Evolutionary conservation across 2,113 vertebrate genomes (phyloP).

Genomic region (Mugil cephalus): DNA sequence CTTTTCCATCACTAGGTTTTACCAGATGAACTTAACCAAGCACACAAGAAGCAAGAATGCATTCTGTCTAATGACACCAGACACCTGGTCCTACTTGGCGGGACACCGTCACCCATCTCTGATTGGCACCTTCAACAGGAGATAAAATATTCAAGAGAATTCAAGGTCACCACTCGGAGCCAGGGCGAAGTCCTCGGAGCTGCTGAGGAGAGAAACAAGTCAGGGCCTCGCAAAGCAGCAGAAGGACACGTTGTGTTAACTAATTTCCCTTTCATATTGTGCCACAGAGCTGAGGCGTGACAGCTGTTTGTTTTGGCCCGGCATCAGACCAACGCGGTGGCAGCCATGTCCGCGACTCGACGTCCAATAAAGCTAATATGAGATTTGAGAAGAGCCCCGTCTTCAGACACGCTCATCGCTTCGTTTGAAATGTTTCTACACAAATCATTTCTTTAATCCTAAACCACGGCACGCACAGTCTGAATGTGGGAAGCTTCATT

Average conservation of each 20-base stretch:
- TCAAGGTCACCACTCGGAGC: slow-evolving; percentile 47
- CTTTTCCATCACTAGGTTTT: slow-evolving; percentile 24
- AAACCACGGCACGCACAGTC: neutral
- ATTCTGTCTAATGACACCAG: slow-evolving; percentile 18
- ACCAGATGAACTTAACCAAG: slow-evolving; percentile 8
- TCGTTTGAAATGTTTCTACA: slow-evolving; percentile 10
- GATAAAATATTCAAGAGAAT: slow-evolving; percentile 57
- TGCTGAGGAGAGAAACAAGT: slow-evolving; percentile 21
- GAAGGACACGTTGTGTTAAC: slow-evolving; percentile 65
- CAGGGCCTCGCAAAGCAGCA: slow-evolving; percentile 45
- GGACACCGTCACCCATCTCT: neutral
- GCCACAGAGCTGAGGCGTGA: slow-evolving; percentile 62
- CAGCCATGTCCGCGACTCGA: slow-evolving; percentile 45
- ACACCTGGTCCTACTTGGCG: slow-evolving; percentile 29
- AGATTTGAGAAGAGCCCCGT: slow-evolving; percentile 35
- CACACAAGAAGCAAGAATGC: neutral
- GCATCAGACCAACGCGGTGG: slow-evolving; percentile 49
- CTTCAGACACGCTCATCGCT: neutral
- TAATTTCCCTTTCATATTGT: slow-evolving; percentile 78
- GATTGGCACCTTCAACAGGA: slow-evolving; percentile 32
- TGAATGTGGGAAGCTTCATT: slow-evolving; percentile 3
- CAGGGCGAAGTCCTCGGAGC: slow-evolving; percentile 24
- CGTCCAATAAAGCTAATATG: slow-evolving; percentile 50
- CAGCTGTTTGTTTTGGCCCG: slow-evolving; percentile 78
- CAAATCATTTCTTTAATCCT: neutral